Base-by-base conservation (phyloP, 2,113 vertebrate genomes). In the Colinus virginianus region DNA sequence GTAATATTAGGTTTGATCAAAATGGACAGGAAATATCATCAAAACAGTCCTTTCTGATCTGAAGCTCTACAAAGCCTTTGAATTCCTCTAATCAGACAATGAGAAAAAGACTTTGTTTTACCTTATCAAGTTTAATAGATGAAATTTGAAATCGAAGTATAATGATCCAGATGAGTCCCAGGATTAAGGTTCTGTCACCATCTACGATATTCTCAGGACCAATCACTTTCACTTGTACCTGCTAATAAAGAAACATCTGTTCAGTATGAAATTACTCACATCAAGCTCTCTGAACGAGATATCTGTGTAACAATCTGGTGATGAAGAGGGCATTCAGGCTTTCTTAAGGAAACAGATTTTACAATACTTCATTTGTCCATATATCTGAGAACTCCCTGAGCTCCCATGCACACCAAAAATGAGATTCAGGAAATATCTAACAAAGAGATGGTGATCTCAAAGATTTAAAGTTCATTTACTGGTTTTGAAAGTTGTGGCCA, bases 191-290 rank as follows among this genome's bases (percentile, higher is more conserved):
- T 84, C 96, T 98, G 95, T 99, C 99, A 59, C 99, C 98, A 40
- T 99, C 99, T 75, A 99, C 98, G 0, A 99, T 98, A 58, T 99
- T 99, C 96, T 99, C 99, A n/a, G 98, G 99, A 71, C 98, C 98
- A 69, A 99, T 99, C 93, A 99, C 94, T 90, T 99, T 98, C 66
- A 99, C 97, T 28, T 98, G 97, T 59, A 99, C 98, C 98, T 99
- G 96, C 78, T 93, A 94, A 95, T 51, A 79, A 79, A 96, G 2
- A 79, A 78, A 32, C 12, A 53, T 22, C 11, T 3, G 0, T 63
- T 94, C 85, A 96, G 68, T 25, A 78, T 36, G 28, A 32, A 49
- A 68, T 12, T 1, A 2, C 32, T 66, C 1, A 1, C 6, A 11
- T n/a, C 16, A 34, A 87, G 40, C 2, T 25, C 62, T 53, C 42